phyloP scores from a whole-genome alignment of 2,797 vertebrate species.

The Pithecia hirsuta region DNA sequence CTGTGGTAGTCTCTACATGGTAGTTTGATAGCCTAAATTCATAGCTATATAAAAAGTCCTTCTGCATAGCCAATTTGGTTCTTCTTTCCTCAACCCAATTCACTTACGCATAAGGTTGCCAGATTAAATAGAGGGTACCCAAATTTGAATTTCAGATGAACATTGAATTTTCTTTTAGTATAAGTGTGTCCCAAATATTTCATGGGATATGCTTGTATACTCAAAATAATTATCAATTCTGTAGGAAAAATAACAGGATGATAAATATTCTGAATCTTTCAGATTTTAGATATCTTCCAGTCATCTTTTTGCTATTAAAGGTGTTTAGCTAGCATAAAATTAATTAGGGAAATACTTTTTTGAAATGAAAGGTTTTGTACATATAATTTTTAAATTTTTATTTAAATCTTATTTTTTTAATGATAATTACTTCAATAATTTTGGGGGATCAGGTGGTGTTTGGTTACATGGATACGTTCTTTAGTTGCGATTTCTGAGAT shows the following conservation, averaged over 20 bases:
- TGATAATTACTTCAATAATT: neutral
- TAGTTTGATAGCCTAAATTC: neutral
- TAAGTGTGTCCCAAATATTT: conserved; percentile 8
- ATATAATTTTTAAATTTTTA: neutral
- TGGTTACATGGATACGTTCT: neutral
- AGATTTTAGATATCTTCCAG: conserved; percentile 35
- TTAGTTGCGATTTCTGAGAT: neutral
- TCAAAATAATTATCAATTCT: neutral
- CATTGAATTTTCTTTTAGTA: conserved; percentile 24
- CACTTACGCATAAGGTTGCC: neutral
- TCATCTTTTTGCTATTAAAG: conserved; percentile 11
- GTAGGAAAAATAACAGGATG: neutral
- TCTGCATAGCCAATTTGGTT: neutral
- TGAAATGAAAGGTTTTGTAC: conserved; percentile 12
- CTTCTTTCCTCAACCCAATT: neutral
- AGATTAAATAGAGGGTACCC: neutral
- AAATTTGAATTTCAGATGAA: conserved; percentile 61
- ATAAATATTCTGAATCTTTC: conserved; percentile 28
- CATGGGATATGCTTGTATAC: neutral
- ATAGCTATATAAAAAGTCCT: neutral
- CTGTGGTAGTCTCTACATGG: neutral
- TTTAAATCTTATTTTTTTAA: neutral
- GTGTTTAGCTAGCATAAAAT: conserved; percentile 1
- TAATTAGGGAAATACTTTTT: neutral
- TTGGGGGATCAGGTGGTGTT: neutral